Base-by-base conservation (phyloP, 2,888 invertebrate genomes). In the Thumatha senex region DNA sequence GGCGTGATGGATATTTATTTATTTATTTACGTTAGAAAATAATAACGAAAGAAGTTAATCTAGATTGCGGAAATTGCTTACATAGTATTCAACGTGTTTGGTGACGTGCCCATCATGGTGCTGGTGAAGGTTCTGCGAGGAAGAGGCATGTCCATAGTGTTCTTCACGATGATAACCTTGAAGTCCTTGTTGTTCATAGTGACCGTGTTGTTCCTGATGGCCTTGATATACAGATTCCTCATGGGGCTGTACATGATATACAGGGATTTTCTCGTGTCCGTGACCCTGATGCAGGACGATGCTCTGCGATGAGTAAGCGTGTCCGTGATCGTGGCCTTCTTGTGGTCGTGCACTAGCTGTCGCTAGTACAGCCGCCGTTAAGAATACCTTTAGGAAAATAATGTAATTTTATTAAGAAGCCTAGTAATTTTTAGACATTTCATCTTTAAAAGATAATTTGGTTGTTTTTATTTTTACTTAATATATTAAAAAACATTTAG, bases 41-140 rank as follows among this genome's bases (percentile, higher is more conserved):
- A n/a, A n/a, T n/a, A n/a, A n/a, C n/a, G n/a, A 12, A 18, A 9
- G 0, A 29, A 40, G 1, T 0, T 18, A 36, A 0, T 44, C 7
- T 1, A 29, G 11, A 38, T 13, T 40, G 0, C 9, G 10, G 15
- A 10, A 8, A 33, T n/a, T 35, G 10, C 67, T 56, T 66, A 74
- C 74, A 56, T 70, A 67, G 57, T 72, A 67, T 51, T 72, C 78
- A 38, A 71, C 56, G 48, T 64, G 63, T 40, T 70, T 61, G 0
- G 65, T 61, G 9, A 57, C 64, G 29, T 76, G 63, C 12, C 65
- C 40, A 7, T 40, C 51, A 10, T 77, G 75, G 52, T 80, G 76
- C 50, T 75, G 70, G 15, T 67, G 63, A 46, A 82, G 70, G 56
- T 67, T 76, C 51, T 82, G 82, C 2, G 78, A 76, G 4, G 79